Evolutionary conservation across 2,888 invertebrate species (phyloP).

Genomic region (Trilocha varians): DNA sequence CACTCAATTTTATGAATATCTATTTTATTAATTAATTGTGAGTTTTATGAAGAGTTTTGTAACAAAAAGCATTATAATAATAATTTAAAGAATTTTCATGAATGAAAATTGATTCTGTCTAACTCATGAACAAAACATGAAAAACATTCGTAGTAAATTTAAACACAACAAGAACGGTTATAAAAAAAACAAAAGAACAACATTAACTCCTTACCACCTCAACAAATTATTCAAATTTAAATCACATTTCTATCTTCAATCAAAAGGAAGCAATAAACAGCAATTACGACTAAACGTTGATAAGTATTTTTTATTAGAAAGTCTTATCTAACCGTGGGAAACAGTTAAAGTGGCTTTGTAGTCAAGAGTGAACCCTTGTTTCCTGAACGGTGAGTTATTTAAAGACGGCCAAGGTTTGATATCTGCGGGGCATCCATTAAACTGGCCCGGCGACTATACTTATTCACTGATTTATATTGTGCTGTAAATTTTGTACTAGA

Average conservation of each 20-base stretch:
- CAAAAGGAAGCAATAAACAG: slow-evolving; percentile 44
- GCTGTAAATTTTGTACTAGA: slow-evolving; percentile 44
- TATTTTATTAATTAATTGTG: no score
- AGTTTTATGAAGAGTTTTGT: no score
- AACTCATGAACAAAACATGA: no score
- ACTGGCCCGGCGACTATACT: slow-evolving; percentile 55
- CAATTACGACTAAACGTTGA: slow-evolving; percentile 44
- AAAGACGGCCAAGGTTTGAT: slow-evolving; percentile 58
- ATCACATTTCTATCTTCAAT: slow-evolving; percentile 3
- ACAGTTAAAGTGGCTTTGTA: slow-evolving; percentile 57
- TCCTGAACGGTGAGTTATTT: slow-evolving; percentile 64
- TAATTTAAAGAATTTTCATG: no score
- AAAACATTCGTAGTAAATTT: no score
- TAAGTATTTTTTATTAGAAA: slow-evolving; percentile 48
- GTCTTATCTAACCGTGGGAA: slow-evolving; percentile 60
- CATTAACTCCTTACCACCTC: background rate
- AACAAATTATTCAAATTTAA: background rate
- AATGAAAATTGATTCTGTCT: background rate
- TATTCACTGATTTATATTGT: slow-evolving; percentile 61
- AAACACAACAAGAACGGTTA: no score
- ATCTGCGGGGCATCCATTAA: slow-evolving; percentile 68
- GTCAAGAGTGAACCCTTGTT: slow-evolving; percentile 50
- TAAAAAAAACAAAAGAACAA: background rate
- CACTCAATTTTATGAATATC: no score
- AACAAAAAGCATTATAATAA: no score